Percentiles rank a stretch among this genome's conserved stretches.
These are phyloP conservation scores for Eonycteris spelaea DNA, from an alignment of 2,113 vertebrate species.

Conservation along the genomic window DNA sequence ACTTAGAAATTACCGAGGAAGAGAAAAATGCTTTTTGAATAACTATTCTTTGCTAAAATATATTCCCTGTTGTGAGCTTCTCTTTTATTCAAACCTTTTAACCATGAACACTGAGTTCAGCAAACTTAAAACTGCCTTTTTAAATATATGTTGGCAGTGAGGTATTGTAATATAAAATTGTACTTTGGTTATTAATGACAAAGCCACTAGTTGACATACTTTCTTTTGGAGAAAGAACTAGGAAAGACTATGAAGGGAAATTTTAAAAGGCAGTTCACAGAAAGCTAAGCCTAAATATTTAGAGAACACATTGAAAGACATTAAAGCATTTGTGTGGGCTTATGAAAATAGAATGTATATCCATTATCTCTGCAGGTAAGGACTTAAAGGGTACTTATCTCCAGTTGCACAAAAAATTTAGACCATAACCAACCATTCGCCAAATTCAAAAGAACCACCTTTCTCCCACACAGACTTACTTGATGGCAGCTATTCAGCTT, in stretches of 20 bases:
- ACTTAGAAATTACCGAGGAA: conserved; percentile 31
- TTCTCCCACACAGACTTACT: neutral
- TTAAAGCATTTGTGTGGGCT: conserved; percentile 26
- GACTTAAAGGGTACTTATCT: conserved; percentile 45
- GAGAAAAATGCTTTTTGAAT: conserved; percentile 41
- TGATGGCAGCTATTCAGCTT: neutral
- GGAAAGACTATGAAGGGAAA: conserved; percentile 9
- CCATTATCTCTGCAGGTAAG: neutral
- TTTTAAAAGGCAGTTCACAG: conserved; percentile 32
- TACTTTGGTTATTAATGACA: conserved; percentile 24
- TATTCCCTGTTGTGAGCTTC: conserved; percentile 2
- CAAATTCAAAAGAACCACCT: conserved; percentile 9
- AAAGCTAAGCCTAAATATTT: conserved; percentile 45
- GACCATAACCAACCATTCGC: neutral
- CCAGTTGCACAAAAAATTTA: conserved; percentile 53
- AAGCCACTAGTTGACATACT: conserved; percentile 15
- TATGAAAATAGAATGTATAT: neutral
- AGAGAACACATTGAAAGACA: conserved; percentile 32
- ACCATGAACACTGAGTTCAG: conserved; percentile 29
- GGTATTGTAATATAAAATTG: conserved; percentile 39
- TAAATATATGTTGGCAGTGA: conserved; percentile 31
- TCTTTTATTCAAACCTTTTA: conserved; percentile 48
- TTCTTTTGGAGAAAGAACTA: neutral
- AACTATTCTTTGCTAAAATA: conserved; percentile 39
- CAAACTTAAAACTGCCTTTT: conserved; percentile 41